Evolutionary conservation across 2,888 invertebrate species (phyloP).

Genomic region (Rhynchonema sp.): DNA sequence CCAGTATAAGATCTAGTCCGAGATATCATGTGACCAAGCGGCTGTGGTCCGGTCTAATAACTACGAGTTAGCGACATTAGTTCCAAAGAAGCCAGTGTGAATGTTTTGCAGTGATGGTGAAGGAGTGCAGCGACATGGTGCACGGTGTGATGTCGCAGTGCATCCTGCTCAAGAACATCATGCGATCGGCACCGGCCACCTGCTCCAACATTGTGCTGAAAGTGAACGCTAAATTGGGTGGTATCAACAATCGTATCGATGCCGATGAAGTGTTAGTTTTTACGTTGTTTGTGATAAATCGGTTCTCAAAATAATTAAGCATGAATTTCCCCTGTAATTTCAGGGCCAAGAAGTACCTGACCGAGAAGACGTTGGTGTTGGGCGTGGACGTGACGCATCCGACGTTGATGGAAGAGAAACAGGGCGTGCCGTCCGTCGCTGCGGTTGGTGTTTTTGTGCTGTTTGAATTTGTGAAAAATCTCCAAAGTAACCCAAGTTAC

Average conservation of each 20-base stretch:
- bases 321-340: slow-evolving; percentile 16
- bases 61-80: no score
- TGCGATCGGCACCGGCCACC: slow-evolving; percentile 34
- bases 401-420: slow-evolving; percentile 46
- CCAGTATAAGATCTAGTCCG: no score
- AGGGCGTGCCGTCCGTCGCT: slow-evolving; percentile 39
- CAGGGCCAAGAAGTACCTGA: slow-evolving; percentile 10
- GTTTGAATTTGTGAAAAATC: neutral
- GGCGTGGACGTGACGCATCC: slow-evolving; percentile 88
- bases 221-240: slow-evolving; percentile 54
- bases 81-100: no score
- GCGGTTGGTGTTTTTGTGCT: slow-evolving; percentile 25
- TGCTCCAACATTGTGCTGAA: slow-evolving; percentile 37
- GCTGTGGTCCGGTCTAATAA: no score
- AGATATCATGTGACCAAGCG: no score
- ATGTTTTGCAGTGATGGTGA: slow-evolving; percentile 14
- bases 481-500: neutral
- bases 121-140: slow-evolving; percentile 17
- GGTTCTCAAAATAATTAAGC: no score
- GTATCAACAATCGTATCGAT: slow-evolving; percentile 46
- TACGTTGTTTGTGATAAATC: neutral
- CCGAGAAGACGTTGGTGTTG: slow-evolving; percentile 46
- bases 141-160: slow-evolving; percentile 29
- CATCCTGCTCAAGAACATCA: slow-evolving; percentile 25
- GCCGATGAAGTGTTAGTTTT: slow-evolving; percentile 12